Percentiles rank a stretch among this genome's conserved stretches.
These are phyloP conservation scores for Centropus unirufus DNA, from an alignment of 2,113 vertebrate species.

Conservation along the genomic window DNA sequence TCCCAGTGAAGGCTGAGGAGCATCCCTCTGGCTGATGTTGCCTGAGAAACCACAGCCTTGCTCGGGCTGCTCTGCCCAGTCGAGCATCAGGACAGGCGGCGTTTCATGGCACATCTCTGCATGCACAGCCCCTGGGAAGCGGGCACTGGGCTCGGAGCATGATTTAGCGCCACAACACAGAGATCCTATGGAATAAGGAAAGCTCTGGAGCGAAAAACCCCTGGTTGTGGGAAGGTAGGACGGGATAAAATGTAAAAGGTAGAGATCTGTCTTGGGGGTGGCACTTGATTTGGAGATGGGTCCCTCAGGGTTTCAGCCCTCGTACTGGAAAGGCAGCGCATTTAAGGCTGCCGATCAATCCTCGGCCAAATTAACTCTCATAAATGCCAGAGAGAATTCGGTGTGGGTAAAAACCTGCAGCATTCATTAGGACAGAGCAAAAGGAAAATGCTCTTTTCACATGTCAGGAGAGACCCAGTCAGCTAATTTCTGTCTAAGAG, in stretches of 20 bases:
- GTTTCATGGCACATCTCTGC: rapidly evolving
- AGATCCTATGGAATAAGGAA: background rate
- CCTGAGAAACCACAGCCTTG: background rate
- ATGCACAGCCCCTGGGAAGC: rapidly evolving
- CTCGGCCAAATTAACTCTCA: background rate
- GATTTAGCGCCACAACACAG: rapidly evolving
- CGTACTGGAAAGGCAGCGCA: background rate
- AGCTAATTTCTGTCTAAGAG: background rate
- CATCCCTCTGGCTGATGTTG: background rate
- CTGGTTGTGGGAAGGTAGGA: background rate
- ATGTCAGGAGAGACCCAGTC: background rate
- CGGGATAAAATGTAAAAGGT: background rate
- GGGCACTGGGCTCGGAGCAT: rapidly evolving
- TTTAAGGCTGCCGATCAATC: background rate
- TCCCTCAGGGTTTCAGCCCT: background rate
- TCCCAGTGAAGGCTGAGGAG: background rate
- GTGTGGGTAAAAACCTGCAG: background rate
- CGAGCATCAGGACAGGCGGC: background rate
- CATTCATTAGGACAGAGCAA: background rate
- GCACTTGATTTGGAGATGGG: background rate
- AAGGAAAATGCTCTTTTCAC: background rate
- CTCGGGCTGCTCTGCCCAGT: background rate
- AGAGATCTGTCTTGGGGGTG: background rate
- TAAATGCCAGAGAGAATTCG: background rate
- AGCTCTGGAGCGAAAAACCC: background rate